These are phyloP conservation scores for Madoqua kirkii DNA, from an alignment of 2,113 vertebrate genomes.

Conservation along the genomic window DNA sequence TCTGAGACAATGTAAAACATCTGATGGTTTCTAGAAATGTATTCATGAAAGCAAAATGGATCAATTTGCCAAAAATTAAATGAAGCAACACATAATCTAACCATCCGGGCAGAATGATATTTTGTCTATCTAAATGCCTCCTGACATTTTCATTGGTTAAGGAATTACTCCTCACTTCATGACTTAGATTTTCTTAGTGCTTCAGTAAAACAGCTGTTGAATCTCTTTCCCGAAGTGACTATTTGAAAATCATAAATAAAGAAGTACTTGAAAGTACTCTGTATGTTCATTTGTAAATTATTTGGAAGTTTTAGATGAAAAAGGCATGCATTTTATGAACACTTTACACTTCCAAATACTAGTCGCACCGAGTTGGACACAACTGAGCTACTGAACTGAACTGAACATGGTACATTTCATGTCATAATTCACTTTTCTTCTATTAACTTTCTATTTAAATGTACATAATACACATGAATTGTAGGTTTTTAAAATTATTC, in stretches of 20 bases:
- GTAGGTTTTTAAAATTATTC: not conserved
- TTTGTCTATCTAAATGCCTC: slow-evolving; percentile 41
- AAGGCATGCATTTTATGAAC: not conserved
- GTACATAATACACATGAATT: not conserved
- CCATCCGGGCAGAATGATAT: slow-evolving; percentile 18
- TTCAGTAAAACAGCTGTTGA: slow-evolving; percentile 7
- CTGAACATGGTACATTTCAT: not conserved
- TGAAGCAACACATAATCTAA: slow-evolving; percentile 48
- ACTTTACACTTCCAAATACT: not conserved
- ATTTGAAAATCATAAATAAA: not conserved
- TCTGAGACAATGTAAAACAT: slow-evolving; percentile 41
- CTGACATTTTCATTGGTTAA: slow-evolving; percentile 55
- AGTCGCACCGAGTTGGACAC: not conserved
- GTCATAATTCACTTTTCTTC: not conserved
- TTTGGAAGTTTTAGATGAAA: not conserved
- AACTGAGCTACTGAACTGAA: not conserved
- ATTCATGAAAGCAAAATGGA: slow-evolving; percentile 58
- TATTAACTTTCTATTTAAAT: not conserved
- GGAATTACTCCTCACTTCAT: not conserved
- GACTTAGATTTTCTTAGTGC: not conserved
- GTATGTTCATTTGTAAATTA: not conserved
- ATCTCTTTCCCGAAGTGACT: not conserved
- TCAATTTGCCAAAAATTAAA: slow-evolving; percentile 70
- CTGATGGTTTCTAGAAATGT: slow-evolving; percentile 51
- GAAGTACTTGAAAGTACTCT: not conserved